A percentile compares a stretch with the other conserved stretches of the same genome.
Conservation (phyloP, 2,797 vertebrate species). For the Astyanax mexicanus region DNA sequence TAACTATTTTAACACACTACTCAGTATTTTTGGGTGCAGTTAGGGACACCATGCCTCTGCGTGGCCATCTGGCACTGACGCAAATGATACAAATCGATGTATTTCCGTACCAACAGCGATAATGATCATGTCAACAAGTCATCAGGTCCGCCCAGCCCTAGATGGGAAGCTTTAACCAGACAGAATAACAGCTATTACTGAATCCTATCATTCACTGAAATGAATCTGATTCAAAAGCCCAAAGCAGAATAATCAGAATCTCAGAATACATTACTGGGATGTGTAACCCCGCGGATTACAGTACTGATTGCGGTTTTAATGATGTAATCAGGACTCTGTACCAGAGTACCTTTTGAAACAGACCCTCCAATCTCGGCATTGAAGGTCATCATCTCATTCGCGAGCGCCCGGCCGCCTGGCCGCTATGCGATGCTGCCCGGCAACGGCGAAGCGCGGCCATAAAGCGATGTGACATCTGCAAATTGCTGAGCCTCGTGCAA, state of each 20-base stretch:
- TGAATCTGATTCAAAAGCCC: conserved; percentile 1
- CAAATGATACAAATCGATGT: too few relatives aligned
- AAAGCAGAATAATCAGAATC: conserved; percentile 25
- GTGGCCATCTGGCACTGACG: too few relatives aligned
- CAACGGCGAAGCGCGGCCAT: conserved; percentile 20
- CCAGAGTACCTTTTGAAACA: not conserved
- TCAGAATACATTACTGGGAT: conserved; percentile 1
- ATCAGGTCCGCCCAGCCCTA: too few relatives aligned
- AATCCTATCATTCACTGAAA: not conserved
- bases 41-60: too few relatives aligned
- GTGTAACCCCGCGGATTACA: conserved; percentile 7
- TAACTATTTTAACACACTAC: too few relatives aligned
- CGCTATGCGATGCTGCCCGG: conserved; percentile 25
- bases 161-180: not conserved
- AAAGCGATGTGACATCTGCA: conserved; percentile 35
- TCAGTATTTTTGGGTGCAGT: too few relatives aligned
- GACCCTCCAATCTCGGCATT: not conserved
- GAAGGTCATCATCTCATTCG: not conserved
- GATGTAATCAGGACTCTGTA: conserved; percentile 20
- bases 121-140: too few relatives aligned
- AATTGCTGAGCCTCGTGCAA: conserved; percentile 43
- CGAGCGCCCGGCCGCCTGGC: not conserved
- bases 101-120: too few relatives aligned
- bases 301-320: conserved; percentile 30
- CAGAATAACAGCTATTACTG: not conserved